Conservation (phyloP, 2,797 vertebrate genomes). For the Mormyrus hasselquistii region DNA sequence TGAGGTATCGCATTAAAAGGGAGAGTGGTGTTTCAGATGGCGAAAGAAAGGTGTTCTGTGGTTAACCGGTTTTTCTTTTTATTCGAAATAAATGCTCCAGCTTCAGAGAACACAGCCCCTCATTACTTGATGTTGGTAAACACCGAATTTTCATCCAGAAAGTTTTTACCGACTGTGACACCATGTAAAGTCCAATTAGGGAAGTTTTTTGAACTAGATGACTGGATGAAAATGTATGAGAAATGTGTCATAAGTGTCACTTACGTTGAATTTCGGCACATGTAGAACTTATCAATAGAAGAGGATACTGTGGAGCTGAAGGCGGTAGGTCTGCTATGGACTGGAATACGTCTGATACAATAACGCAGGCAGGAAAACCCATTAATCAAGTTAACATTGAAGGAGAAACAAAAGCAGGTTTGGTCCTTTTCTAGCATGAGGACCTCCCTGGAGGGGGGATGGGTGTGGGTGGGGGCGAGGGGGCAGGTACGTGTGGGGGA, state of each 20-base stretch:
- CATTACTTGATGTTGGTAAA: not conserved
- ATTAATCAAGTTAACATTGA: not conserved
- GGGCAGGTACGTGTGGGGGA: not conserved
- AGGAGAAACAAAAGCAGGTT: constrained; percentile 8
- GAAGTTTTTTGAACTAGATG: not conserved
- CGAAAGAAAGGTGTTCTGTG: not conserved
- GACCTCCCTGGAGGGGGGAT: constrained; percentile 29
- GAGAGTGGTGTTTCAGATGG: not conserved
- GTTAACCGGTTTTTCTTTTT: not conserved
- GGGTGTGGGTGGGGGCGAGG: not conserved
- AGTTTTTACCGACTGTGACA: not conserved
- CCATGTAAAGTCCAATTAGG: not conserved
- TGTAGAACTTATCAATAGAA: not conserved
- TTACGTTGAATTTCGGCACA: not conserved
- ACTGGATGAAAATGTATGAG: not conserved
- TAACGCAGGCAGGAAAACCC: not conserved
- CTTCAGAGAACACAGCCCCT: not conserved
- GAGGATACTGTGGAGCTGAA: not conserved
- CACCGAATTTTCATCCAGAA: not conserved
- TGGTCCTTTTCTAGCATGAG: constrained; percentile 5
- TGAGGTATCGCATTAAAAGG: not conserved
- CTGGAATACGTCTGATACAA: not conserved
- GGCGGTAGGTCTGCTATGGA: not conserved
- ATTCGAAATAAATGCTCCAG: not conserved
- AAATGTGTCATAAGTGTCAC: not conserved